These are phyloP conservation scores for Lysandra coridon DNA, from an alignment of 2,888 invertebrate genomes.

Conservation along the genomic window DNA sequence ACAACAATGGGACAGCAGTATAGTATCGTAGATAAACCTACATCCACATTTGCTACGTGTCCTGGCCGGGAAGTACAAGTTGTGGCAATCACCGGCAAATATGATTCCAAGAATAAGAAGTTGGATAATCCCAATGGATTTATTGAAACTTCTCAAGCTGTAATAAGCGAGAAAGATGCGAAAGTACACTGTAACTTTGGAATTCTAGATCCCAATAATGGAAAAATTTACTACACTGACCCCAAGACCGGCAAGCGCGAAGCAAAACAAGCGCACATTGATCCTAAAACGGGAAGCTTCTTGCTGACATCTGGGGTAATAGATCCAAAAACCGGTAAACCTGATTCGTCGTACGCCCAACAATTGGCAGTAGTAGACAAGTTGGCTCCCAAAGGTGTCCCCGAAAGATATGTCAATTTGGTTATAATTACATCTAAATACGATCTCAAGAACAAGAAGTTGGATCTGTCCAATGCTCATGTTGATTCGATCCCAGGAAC, in stretches of 20 bases:
- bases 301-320: constrained; percentile 81
- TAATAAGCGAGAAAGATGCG: constrained; percentile 85
- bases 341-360: constrained; percentile 83
- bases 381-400: constrained; percentile 68
- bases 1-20: constrained; percentile 80
- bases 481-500: constrained; percentile 66
- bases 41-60: constrained; percentile 62
- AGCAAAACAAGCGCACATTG: constrained; percentile 80
- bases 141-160: constrained; percentile 73
- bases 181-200: constrained; percentile 85
- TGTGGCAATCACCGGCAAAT: constrained; percentile 81
- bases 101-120: constrained; percentile 81
- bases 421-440: constrained; percentile 80
- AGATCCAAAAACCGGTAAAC: constrained; percentile 82
- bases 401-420: constrained; percentile 74
- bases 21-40: constrained; percentile 81
- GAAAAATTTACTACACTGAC: constrained; percentile 80
- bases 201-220: constrained; percentile 81
- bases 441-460: constrained; percentile 77
- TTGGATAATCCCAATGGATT: constrained; percentile 80
- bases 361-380: constrained; percentile 73
- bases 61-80: constrained; percentile 78
- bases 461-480: constrained; percentile 75
- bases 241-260: constrained; percentile 82
- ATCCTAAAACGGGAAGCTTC: constrained; percentile 79